Base-by-base conservation (phyloP, 2,797 vertebrate genomes). In the Calcarius lapponicus region DNA sequence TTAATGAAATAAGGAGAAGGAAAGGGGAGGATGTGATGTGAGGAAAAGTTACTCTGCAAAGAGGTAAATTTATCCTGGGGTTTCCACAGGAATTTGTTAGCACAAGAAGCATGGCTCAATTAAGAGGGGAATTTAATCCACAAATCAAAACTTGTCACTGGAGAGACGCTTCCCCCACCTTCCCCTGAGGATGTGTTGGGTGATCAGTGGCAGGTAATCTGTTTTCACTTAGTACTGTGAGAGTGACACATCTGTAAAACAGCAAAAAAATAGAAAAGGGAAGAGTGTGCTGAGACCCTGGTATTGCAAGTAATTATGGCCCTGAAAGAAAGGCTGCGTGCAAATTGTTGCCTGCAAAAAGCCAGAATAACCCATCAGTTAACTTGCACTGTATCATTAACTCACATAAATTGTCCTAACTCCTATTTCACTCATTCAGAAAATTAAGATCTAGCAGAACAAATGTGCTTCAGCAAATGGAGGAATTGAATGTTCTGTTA, bases 361-460 rank as follows among this genome's bases (percentile, higher is more conserved):
- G 72, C 6, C 70, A 53, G 82, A 85, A 84, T 36, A 92, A 82
- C 82, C 36, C 62, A 74, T 93, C 76, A 28, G 90, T 90, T 96
- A 84, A 70, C 82, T 67, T 76, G 71, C 61, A 26, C 70, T 50
- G 48, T 86, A 8, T 86, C 91, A 86, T 93, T 95, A 93, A 40
- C 88, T 94, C 80, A 29, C 17, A 25, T 45, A 76, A 86, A 95
- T 96, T 58, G n/a, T 64, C 80, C 75, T 36, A 24, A 24, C 79
- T 94, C 11, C 3, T 88, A 6, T 96, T 91, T 90, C 62, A 38
- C 70, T 94, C 80, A 72, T 89, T 95, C 74, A 94, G 61, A 91
- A 95, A 90, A 93, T 73, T 86, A 67, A 65, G 75, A 90, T 47
- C 70, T 57, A 64, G 82, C 86, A 80, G 95, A 95, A 86, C 60